Conservation (phyloP, 2,888 invertebrate species). For the Netelia melanura region DNA sequence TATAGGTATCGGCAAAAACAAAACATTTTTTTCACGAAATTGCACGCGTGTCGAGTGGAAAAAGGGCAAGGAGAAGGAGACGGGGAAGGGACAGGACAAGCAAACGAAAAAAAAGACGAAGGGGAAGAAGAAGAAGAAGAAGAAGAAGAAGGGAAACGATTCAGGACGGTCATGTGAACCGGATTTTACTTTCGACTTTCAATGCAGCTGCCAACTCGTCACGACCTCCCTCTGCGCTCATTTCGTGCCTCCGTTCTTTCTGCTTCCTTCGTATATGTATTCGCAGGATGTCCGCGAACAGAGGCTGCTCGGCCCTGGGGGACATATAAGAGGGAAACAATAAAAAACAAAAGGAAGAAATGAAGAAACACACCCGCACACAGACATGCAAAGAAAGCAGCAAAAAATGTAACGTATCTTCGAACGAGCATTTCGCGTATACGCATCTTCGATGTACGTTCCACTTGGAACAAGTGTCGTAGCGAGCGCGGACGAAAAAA, state of each 20-base stretch:
- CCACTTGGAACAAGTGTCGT: conserved; percentile 59
- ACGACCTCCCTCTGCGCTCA: conserved; percentile 35
- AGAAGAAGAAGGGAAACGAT: conserved; percentile 55
- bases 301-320: conserved; percentile 53
- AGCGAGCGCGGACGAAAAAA: conserved; percentile 34
- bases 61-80: conserved; percentile 1
- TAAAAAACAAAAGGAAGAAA: conserved; percentile 46
- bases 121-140: conserved; percentile 4
- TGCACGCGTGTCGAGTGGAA: conserved; percentile 26
- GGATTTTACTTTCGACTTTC: conserved; percentile 76
- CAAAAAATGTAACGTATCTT: neutral
- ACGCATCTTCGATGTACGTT: conserved; percentile 18
- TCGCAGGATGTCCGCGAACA: conserved; percentile 44
- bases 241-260: conserved; percentile 39
- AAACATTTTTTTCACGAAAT: conserved; percentile 28
- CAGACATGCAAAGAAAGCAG: conserved; percentile 24
- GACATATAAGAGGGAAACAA: conserved; percentile 51
- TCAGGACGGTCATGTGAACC: conserved; percentile 80
- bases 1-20: conserved; percentile 15
- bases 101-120: neutral
- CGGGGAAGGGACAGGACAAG: neutral
- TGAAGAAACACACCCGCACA: conserved; percentile 10
- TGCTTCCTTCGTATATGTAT: conserved; percentile 32
- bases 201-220: conserved; percentile 76
- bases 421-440: no score